phyloP scores from a whole-genome alignment of 64 coral and sea anemone species.

The Pocillopora verrucosa region DNA sequence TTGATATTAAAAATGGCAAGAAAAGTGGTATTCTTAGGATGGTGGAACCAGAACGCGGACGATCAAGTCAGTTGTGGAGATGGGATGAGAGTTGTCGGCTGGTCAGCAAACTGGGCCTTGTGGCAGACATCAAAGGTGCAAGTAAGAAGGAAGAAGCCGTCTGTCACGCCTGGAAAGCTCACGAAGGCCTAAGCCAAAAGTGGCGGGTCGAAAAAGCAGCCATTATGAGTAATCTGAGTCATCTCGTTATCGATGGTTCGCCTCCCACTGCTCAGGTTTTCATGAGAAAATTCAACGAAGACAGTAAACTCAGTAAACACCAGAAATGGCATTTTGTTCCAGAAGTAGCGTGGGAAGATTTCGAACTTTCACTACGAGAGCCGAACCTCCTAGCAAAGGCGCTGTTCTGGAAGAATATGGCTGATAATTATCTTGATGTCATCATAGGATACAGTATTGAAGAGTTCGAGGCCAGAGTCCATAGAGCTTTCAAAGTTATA shows the following conservation, averaged over 20 bases:
- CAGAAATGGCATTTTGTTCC: background rate
- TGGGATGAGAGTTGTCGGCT: background rate
- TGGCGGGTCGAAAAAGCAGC: background rate
- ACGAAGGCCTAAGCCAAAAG: background rate
- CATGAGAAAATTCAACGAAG: too few relatives aligned
- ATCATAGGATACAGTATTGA: slow-evolving; percentile 28
- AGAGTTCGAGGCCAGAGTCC: background rate
- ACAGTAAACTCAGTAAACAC: background rate
- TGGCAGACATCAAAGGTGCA: background rate
- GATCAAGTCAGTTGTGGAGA: background rate
- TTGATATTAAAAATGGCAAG: background rate
- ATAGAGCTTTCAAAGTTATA: background rate
- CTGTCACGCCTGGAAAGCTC: background rate
- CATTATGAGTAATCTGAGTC: background rate
- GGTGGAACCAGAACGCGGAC: background rate
- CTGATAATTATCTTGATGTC: slow-evolving; percentile 12
- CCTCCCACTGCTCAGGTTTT: too few relatives aligned
- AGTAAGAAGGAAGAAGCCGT: background rate
- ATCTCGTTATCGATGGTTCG: background rate
- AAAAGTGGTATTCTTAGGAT: background rate
- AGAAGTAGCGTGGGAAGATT: slow-evolving; percentile 17
- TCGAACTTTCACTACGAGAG: background rate
- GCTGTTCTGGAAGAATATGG: slow-evolving; percentile 28
- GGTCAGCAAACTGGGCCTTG: background rate
- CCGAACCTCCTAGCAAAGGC: slow-evolving; percentile 3